Conservation (phyloP, 2,888 invertebrate species). For the Fragum whitleyi region DNA sequence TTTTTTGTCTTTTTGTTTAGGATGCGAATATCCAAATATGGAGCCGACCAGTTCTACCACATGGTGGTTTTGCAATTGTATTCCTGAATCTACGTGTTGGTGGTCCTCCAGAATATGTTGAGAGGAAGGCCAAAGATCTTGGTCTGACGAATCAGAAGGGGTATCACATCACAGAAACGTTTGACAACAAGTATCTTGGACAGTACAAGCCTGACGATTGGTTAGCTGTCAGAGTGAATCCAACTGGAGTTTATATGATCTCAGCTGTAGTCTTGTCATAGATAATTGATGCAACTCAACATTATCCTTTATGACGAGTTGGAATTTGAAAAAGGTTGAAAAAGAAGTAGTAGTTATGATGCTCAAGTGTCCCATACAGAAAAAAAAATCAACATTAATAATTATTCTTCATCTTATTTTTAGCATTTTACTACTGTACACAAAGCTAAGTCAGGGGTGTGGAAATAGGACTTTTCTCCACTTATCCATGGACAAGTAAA, state of each 20-base stretch:
- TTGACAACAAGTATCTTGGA: constrained; percentile 69
- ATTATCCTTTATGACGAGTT: no score
- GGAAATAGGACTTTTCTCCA: no score
- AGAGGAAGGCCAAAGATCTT: constrained; percentile 58
- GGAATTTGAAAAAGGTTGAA: no score
- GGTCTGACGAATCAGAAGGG: constrained; percentile 67
- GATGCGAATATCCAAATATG: constrained; percentile 90
- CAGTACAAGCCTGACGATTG: constrained; percentile 59
- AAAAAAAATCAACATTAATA: no score
- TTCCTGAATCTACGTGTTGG: constrained; percentile 70
- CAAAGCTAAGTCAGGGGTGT: no score
- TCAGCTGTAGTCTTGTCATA: constrained; percentile 43
- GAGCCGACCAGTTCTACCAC: constrained; percentile 88
- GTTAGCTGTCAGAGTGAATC: constrained; percentile 62
- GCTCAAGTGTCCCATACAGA: no score
- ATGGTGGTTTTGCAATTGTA: constrained; percentile 75
- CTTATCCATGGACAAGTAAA: no score
- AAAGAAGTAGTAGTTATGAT: no score
- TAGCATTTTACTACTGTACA: no score
- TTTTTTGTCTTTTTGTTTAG: constrained; percentile 29
- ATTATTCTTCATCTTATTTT: no score
- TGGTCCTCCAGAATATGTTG: constrained; percentile 67
- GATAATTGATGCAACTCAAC: no score
- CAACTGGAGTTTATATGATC: constrained; percentile 67
- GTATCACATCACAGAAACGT: constrained; percentile 77